A percentile compares a stretch with the other conserved stretches of the same genome.
Conservation (phyloP, 2,113 vertebrate species). For the Tetrao urogallus region DNA sequence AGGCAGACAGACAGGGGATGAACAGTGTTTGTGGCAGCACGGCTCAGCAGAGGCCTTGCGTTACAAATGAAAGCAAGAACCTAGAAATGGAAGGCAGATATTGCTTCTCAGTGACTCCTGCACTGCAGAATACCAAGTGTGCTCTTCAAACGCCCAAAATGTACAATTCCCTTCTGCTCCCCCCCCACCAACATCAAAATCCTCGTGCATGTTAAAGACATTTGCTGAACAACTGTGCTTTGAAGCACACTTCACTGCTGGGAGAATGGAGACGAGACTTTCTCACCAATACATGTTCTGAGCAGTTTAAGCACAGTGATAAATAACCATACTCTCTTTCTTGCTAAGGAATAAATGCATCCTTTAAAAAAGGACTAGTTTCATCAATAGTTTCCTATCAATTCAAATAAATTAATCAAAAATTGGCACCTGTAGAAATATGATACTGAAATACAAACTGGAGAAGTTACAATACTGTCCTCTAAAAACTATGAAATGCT, state of each 20-base stretch:
- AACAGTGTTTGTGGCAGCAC: rapidly evolving
- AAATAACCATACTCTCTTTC: background rate
- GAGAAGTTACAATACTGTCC: background rate
- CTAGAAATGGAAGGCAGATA: too few relatives aligned
- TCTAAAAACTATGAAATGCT: background rate
- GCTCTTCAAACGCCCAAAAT: background rate
- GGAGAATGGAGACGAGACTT: background rate
- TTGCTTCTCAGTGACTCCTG: rapidly evolving
- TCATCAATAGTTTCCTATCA: background rate
- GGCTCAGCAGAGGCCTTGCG: background rate
- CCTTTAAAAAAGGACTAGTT: background rate
- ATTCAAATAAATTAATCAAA: background rate
- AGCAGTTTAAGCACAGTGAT: background rate
- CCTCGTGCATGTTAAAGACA: background rate
- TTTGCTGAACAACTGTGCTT: background rate
- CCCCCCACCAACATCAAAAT: background rate
- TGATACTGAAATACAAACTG: background rate
- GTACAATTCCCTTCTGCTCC: rapidly evolving
- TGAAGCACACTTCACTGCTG: rapidly evolving
- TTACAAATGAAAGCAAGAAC: background rate
- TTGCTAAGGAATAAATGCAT: background rate
- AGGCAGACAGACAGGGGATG: background rate
- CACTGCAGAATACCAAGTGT: background rate
- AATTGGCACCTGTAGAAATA: background rate
- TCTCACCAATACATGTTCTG: background rate